A percentile compares a stretch with the other conserved stretches of the same genome.
These are phyloP conservation scores for Philereme vetulata DNA, from an alignment of 2,888 invertebrate genomes.

Conservation along the genomic window DNA sequence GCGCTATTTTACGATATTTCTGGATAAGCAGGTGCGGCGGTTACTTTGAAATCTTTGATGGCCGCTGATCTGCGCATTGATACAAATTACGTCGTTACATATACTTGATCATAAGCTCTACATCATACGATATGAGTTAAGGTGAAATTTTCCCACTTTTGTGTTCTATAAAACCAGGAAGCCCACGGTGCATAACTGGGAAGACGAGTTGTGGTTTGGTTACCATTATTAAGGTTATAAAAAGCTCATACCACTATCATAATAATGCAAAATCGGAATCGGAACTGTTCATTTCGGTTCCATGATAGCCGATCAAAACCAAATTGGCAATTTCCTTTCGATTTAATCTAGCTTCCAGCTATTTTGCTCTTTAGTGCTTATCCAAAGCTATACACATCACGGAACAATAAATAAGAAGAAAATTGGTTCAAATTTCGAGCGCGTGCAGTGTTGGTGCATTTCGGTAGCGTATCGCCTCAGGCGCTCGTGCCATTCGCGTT, in stretches of 20 bases:
- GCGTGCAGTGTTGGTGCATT: constrained; percentile 51
- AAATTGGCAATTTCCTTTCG: constrained; percentile 37
- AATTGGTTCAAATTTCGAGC: constrained; percentile 36
- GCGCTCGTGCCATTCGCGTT: constrained; percentile 77
- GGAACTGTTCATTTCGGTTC: constrained; percentile 22
- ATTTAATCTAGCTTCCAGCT: constrained; percentile 34
- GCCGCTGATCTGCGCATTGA: constrained; percentile 66
- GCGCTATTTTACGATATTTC: constrained; percentile 66
- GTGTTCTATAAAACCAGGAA: constrained; percentile 16
- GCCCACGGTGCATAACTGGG: neutral
- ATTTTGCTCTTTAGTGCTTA: constrained; percentile 19
- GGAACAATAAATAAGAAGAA: constrained; percentile 30
- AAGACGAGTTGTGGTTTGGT: constrained; percentile 15
- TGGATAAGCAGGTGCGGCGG: constrained; percentile 74
- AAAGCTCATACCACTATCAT: constrained; percentile 2
- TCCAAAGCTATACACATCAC: constrained; percentile 23
- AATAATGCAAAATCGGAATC: constrained; percentile 13
- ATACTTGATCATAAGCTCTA: constrained; percentile 43
- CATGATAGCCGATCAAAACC: constrained; percentile 23
- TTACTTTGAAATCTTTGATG: constrained; percentile 65
- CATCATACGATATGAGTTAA: constrained; percentile 20
- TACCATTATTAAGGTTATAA: neutral
- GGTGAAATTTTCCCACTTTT: constrained; percentile 12
- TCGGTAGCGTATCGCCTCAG: constrained; percentile 72
- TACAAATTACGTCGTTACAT: constrained; percentile 72